Conservation (phyloP, 1,140 invertebrate species). For the Prorops nasuta region DNA sequence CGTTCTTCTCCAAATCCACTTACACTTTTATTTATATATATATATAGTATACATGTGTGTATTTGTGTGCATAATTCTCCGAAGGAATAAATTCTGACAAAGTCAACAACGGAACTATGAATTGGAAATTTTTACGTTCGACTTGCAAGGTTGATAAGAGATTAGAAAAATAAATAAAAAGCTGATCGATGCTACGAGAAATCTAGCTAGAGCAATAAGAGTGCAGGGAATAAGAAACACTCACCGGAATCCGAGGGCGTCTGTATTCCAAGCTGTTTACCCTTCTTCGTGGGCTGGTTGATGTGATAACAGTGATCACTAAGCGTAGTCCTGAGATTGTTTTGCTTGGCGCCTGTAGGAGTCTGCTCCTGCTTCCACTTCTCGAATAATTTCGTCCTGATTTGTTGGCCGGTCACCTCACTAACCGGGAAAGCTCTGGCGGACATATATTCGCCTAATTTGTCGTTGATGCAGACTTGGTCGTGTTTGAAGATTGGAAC, state of each 20-base stretch:
- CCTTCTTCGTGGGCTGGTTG: slow-evolving; percentile 55
- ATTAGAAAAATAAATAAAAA: too few relatives aligned
- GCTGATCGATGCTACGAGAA: too few relatives aligned
- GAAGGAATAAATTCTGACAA: too few relatives aligned
- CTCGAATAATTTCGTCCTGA: slow-evolving; percentile 32
- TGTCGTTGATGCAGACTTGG: slow-evolving; percentile 40
- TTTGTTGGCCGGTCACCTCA: slow-evolving; percentile 40
- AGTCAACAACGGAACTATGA: too few relatives aligned
- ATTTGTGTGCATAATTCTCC: too few relatives aligned
- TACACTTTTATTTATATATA: too few relatives aligned
- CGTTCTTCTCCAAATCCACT: too few relatives aligned
- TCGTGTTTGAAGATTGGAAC: slow-evolving; percentile 43
- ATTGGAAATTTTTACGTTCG: too few relatives aligned
- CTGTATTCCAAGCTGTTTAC: slow-evolving; percentile 69
- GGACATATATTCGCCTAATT: slow-evolving; percentile 38
- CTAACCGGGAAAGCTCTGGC: slow-evolving; percentile 35
- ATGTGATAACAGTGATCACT: slow-evolving; percentile 73
- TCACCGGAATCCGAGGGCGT: slow-evolving; percentile 86
- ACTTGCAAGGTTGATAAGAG: too few relatives aligned
- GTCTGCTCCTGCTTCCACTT: slow-evolving; percentile 18
- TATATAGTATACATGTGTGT: too few relatives aligned
- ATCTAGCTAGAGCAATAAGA: slow-evolving; percentile 3
- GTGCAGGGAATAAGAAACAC: slow-evolving; percentile 40
- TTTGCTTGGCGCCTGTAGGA: slow-evolving; percentile 29
- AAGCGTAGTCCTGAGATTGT: slow-evolving; percentile 38